Conservation (phyloP, 1,140 invertebrate genomes). For the Manduca sexta region DNA sequence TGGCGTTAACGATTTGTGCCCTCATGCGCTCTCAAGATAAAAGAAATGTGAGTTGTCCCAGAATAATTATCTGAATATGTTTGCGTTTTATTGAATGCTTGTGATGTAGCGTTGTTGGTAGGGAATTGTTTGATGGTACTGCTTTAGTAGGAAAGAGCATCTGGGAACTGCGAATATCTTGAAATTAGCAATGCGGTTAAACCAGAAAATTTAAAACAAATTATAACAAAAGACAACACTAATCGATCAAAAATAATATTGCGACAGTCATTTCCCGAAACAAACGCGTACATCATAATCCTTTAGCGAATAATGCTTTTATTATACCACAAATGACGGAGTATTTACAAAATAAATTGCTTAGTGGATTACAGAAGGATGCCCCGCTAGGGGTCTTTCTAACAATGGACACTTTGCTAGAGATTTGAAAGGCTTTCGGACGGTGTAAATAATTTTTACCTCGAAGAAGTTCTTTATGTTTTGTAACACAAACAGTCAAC, state of each 20-base stretch:
- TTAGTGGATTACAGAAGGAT: slow-evolving; percentile 26
- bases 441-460: slow-evolving; percentile 26
- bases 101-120: background rate
- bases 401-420: slow-evolving; percentile 31
- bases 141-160: background rate
- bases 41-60: slow-evolving; percentile 1
- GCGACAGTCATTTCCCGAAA: background rate
- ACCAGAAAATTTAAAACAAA: background rate
- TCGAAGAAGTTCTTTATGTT: slow-evolving; percentile 7
- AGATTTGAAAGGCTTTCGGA: slow-evolving; percentile 22
- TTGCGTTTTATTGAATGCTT: background rate
- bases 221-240: background rate
- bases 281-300: slow-evolving; percentile 16
- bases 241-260: background rate
- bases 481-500: background rate
- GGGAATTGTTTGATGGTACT: background rate
- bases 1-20: slow-evolving; percentile 17
- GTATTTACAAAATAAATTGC: slow-evolving; percentile 36
- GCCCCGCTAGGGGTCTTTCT: slow-evolving; percentile 33
- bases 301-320: slow-evolving; percentile 19
- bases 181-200: background rate
- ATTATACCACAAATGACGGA: slow-evolving; percentile 25
- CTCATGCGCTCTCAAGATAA: slow-evolving; percentile 16
- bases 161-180: background rate
- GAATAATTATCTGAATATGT: background rate